Percentiles rank a stretch among this genome's conserved stretches.
phyloP scores from a whole-genome alignment of 2,797 vertebrate species.

The Sebastiscus tertius region DNA sequence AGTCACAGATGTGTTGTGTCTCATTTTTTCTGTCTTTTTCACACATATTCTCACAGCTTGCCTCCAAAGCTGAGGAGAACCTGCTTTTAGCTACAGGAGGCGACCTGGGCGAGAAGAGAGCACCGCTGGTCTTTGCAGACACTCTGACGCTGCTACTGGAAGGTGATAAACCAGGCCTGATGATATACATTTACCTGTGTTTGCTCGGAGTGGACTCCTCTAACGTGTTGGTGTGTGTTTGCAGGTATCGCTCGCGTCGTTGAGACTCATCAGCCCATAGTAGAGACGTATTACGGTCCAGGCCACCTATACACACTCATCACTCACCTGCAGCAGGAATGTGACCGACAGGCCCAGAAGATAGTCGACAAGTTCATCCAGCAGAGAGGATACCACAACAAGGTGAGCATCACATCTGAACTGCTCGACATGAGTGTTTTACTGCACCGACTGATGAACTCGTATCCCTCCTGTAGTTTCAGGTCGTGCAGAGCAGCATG shows the following conservation, averaged over 20 bases:
- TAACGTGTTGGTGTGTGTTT: not conserved
- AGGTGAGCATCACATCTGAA: slow-evolving; percentile 78
- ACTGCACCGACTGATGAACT: not conserved
- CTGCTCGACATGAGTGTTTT: not conserved
- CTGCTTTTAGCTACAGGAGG: slow-evolving; percentile 90
- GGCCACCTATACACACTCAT: slow-evolving; percentile 93
- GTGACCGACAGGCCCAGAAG: slow-evolving; percentile 93
- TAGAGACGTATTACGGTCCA: slow-evolving; percentile 97
- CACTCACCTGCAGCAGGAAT: slow-evolving; percentile 94
- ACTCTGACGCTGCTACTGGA: slow-evolving; percentile 95
- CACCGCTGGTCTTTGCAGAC: slow-evolving; percentile 93
- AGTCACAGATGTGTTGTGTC: not conserved
- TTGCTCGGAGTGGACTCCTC: not conserved
- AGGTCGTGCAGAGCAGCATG: slow-evolving; percentile 94
- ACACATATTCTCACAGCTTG: slow-evolving; percentile 82
- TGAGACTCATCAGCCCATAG: slow-evolving; percentile 97
- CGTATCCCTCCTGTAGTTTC: slow-evolving; percentile 85
- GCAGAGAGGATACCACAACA: slow-evolving; percentile 93
- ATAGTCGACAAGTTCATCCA: slow-evolving; percentile 95
- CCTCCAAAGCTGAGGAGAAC: slow-evolving; percentile 95
- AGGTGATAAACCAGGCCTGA: slow-evolving; percentile 78
- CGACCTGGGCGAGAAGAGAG: slow-evolving; percentile 91
- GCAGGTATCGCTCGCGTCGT: slow-evolving; percentile 95
- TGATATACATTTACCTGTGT: not conserved
- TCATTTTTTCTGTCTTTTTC: not conserved